A percentile compares a stretch with the other conserved stretches of the same genome.
These are phyloP conservation scores for Pseudochirops cupreus DNA, from an alignment of 2,797 vertebrate species.

Conservation along the genomic window DNA sequence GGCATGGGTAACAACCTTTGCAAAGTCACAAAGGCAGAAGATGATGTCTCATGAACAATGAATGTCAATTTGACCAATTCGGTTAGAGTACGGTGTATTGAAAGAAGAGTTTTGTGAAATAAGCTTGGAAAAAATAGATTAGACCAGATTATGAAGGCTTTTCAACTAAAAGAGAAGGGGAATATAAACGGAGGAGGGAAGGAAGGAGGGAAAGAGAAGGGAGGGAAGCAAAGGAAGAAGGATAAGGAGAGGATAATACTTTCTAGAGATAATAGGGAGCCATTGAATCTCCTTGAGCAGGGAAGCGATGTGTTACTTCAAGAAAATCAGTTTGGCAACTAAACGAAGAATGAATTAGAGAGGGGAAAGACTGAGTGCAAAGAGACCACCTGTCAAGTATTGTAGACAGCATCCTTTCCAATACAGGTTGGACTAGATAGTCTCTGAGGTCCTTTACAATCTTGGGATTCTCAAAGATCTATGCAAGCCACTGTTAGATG, in stretches of 20 bases:
- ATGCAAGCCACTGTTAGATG: not conserved
- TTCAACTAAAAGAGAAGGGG: not conserved
- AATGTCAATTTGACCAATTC: not conserved
- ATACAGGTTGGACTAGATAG: not conserved
- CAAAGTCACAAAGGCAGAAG: not conserved
- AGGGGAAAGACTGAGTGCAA: not conserved
- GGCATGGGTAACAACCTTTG: not conserved
- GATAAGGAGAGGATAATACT: not conserved
- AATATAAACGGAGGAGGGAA: not conserved
- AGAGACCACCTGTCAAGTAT: not conserved
- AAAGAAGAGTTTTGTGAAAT: not conserved
- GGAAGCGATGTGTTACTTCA: not conserved
- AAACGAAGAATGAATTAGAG: not conserved
- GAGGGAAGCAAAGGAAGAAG: not conserved
- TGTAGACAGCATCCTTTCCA: not conserved
- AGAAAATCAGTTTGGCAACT: not conserved
- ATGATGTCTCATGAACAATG: not conserved
- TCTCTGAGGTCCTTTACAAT: not conserved
- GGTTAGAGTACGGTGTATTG: not conserved
- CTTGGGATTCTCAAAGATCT: not conserved
- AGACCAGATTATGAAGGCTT: not conserved
- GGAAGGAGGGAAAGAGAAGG: not conserved
- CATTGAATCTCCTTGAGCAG: not conserved
- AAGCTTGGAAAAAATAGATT: not conserved
- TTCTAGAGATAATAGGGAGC: not conserved